phyloP scores from a whole-genome alignment of 35 echinoderm and acorn worm genomes.

The Apostichopus parvimensis region DNA sequence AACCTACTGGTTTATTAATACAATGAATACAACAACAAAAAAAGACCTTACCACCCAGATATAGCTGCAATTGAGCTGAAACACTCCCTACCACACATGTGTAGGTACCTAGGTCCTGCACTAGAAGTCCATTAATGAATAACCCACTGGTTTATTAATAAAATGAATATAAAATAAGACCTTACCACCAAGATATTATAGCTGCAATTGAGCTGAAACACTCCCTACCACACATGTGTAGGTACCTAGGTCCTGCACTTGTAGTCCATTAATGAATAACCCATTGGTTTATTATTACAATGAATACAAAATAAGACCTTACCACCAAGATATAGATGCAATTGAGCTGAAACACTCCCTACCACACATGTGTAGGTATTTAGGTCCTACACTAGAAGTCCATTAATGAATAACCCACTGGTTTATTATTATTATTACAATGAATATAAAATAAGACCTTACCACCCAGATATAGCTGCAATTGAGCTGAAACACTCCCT shows the following conservation, averaged over 20 bases:
- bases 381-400: slow-evolving; percentile 35
- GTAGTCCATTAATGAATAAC: slow-evolving; percentile 36
- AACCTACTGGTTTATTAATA: too few species aligned
- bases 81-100: slow-evolving; percentile 56
- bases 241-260: slow-evolving; percentile 56
- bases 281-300: too few species aligned
- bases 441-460: too few species aligned
- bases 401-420: slow-evolving; percentile 3
- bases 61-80: slow-evolving; percentile 21
- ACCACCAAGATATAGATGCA: slow-evolving; percentile 29
- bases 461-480: slow-evolving; percentile 30
- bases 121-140: slow-evolving; percentile 31
- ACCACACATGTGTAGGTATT: slow-evolving; percentile 71
- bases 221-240: slow-evolving; percentile 69
- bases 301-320: too few species aligned
- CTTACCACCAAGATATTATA: slow-evolving; percentile 13
- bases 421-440: too few species aligned
- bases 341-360: slow-evolving; percentile 8
- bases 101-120: slow-evolving; percentile 67
- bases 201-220: slow-evolving; percentile 9
- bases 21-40: too few species aligned
- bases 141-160: too few species aligned
- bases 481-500: slow-evolving; percentile 4
- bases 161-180: too few species aligned
- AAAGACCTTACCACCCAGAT: background rate